phyloP scores from a whole-genome alignment of 2,113 vertebrate genomes.

The Corythoichthys intestinalis region DNA sequence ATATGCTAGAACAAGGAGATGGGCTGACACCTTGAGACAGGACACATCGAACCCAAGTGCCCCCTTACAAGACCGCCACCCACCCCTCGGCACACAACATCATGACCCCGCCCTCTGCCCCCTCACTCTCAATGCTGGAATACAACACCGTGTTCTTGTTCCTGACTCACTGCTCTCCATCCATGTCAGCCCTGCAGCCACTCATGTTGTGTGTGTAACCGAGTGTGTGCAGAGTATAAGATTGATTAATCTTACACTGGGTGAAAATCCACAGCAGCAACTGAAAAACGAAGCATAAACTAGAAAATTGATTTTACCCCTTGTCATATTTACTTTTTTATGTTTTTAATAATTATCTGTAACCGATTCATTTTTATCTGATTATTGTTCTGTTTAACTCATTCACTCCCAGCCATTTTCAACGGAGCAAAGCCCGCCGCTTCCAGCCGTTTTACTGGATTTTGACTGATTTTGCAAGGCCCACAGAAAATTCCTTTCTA shows the following conservation, averaged over 20 bases:
- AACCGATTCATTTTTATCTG: not conserved
- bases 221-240: not conserved
- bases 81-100: slow-evolving; percentile 9
- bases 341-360: not conserved
- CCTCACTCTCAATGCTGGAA: slow-evolving; percentile 22
- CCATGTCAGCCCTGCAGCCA: slow-evolving; percentile 38
- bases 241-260: not conserved
- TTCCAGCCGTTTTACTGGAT: too few relatives aligned
- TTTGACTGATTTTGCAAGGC: too few relatives aligned
- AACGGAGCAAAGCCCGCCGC: too few relatives aligned
- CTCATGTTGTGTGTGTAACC: slow-evolving; percentile 14
- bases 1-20: slow-evolving; percentile 76
- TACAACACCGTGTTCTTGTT: slow-evolving; percentile 63
- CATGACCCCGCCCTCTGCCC: slow-evolving; percentile 36
- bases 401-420: too few relatives aligned
- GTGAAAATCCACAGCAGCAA: not conserved
- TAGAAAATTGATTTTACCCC: not conserved
- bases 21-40: slow-evolving; percentile 76
- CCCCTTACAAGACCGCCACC: slow-evolving; percentile 8
- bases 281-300: not conserved
- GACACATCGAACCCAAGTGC: slow-evolving; percentile 56
- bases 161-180: slow-evolving; percentile 50
- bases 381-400: not conserved
- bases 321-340: not conserved
- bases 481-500: too few relatives aligned